A percentile compares a stretch with the other conserved stretches of the same genome.
phyloP scores from a whole-genome alignment of 1,140 invertebrate genomes.

The Asbolus verrucosus region DNA sequence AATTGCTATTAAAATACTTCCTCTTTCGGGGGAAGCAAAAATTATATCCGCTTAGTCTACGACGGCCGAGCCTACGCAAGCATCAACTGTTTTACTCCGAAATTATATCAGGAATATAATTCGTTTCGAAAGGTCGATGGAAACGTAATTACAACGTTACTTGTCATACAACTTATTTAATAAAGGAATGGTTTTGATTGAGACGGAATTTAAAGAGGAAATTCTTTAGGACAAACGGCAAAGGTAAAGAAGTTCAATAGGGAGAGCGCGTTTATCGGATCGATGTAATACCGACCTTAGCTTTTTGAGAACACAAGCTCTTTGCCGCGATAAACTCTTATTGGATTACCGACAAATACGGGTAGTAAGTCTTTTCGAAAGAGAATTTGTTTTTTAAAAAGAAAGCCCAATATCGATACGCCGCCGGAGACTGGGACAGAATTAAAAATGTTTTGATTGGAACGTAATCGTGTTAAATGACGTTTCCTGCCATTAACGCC shows the following conservation, averaged over 20 bases:
- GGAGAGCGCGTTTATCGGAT: conserved; percentile 43
- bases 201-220: no score
- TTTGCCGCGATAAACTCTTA: conserved; percentile 57
- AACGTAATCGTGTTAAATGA: conserved; percentile 6
- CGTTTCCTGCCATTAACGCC: conserved; percentile 19
- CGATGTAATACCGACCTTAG: conserved; percentile 49
- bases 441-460: conserved; percentile 7
- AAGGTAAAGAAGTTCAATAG: conserved; percentile 30
- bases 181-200: conserved; percentile 13
- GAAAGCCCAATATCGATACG: conserved; percentile 48
- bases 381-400: conserved; percentile 55
- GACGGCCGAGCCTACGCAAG: no score
- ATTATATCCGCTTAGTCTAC: no score
- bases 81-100: no score
- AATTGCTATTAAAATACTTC: no score
- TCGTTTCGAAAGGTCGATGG: no score
- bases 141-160: background rate
- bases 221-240: conserved; percentile 9
- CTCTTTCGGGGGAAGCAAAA: no score
- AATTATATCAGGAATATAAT: no score
- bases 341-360: conserved; percentile 58
- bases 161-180: no score
- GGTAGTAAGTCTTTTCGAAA: conserved; percentile 56
- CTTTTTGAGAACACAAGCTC: conserved; percentile 51
- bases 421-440: background rate